phyloP scores from a whole-genome alignment of 2,797 vertebrate genomes.

The Fundulus diaphanus region DNA sequence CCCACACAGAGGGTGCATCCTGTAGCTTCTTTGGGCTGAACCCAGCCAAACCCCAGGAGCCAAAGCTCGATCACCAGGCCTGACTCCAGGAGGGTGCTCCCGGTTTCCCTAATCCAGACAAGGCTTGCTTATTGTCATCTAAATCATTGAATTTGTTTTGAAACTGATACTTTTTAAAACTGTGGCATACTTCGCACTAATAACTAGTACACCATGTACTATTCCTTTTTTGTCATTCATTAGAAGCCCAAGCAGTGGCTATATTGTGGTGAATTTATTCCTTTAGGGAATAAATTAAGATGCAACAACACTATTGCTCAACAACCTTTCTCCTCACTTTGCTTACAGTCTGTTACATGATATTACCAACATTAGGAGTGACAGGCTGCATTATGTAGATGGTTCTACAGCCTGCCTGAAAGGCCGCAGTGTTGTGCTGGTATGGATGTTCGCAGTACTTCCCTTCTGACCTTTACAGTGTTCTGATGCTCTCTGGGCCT shows the following conservation, averaged over 20 bases:
- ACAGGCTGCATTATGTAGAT: conserved; percentile 18
- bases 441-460: conserved; percentile 45
- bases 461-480: conserved; percentile 46
- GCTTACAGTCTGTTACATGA: conserved; percentile 13
- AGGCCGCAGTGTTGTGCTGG: conserved; percentile 29
- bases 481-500: conserved; percentile 54
- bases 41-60: too few species aligned
- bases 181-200: too few species aligned
- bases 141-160: too few species aligned
- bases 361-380: conserved; percentile 22
- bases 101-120: too few species aligned
- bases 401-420: conserved; percentile 28
- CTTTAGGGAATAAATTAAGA: conserved; percentile 7
- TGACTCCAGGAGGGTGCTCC: too few species aligned
- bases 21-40: too few species aligned
- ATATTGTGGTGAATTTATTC: background rate
- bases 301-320: background rate
- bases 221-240: background rate
- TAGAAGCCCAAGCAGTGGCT: background rate
- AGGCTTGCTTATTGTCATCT: too few species aligned
- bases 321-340: conserved; percentile 21
- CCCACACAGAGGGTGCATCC: too few species aligned
- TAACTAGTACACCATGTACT: too few species aligned
- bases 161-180: too few species aligned
- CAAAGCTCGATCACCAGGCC: too few species aligned